Base-by-base conservation (phyloP, 2,888 invertebrate species). In the Chloromyia formosa region DNA sequence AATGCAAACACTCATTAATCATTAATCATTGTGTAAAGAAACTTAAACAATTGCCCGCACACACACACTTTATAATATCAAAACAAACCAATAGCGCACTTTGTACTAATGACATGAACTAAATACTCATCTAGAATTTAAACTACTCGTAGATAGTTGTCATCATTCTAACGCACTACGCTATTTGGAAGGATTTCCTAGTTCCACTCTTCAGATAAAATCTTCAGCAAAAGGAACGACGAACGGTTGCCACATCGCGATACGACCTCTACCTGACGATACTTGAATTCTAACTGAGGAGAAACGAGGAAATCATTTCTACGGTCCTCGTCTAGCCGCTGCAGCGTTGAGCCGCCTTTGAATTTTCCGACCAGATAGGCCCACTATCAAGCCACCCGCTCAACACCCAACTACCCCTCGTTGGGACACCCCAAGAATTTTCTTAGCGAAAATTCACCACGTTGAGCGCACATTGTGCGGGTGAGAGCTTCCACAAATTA, bases 251-350 rank as follows among this genome's bases (percentile, higher is more conserved):
- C 14, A 40, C 71, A 71, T 71, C 71, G 71, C 71, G 71, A 54
- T 16, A 58, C 71, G 71, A 71, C 58, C 71, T 71, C 71, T 20
- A 56, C 71, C 16, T 56, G 71, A 58, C 68, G 54, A 49, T 69
- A 27, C 56, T 71, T 56, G 20, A 40, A 20, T 56, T 71, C 35
- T 58, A 20, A 71, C 71, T 71, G 71, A 71, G 71, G 71, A 71
- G 71, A 71, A 56, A 53, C 42, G 56, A 58, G 42, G 58, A 58
- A 71, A 58, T 20, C 40, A 58, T n/a, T 27, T 9, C 58, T 40
- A 22, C 45, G 45, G 71, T 58, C 71, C 71, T 71, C 71, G 22
- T 71, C 71, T 71, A 66, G 66, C n/a, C 49, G 66, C 66, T 66
- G 62, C 27, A 35, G n/a, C 62, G 62, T 62, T 62, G 40, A 62